Evolutionary conservation across 2,113 vertebrate species (phyloP).

Genomic region (Microcebus jonahi): DNA sequence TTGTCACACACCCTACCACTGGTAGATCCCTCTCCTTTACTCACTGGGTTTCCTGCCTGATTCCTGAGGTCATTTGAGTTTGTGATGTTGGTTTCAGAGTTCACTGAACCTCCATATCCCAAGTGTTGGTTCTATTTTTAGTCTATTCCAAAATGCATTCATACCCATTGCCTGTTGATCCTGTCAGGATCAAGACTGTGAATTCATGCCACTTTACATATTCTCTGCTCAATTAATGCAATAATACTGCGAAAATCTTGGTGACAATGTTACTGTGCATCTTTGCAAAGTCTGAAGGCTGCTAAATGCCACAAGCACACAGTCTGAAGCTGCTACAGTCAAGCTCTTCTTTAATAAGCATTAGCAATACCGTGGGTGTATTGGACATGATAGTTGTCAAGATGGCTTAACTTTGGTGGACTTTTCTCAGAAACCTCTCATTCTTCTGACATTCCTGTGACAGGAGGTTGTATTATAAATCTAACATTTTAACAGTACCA

Average conservation of each 20-base stretch:
- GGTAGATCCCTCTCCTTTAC: background rate
- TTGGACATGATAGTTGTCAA: background rate
- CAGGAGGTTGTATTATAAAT: background rate
- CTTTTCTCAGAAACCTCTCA: background rate
- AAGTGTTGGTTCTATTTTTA: background rate
- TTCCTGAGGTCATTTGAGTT: background rate
- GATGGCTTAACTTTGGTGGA: background rate
- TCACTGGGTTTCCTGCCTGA: background rate
- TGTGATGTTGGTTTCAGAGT: background rate
- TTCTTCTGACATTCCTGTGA: slow-evolving; percentile 43
- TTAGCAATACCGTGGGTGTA: background rate
- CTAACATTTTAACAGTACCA: background rate
- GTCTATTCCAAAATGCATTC: background rate
- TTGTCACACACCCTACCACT: background rate
- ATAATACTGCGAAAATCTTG: background rate
- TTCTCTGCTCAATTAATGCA: background rate
- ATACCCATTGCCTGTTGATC: background rate
- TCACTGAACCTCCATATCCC: background rate
- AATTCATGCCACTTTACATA: background rate
- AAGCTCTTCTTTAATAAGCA: background rate
- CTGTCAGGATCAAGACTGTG: background rate
- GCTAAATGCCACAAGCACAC: background rate
- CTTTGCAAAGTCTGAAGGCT: background rate
- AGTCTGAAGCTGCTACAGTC: background rate
- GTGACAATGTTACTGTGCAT: background rate